Evolutionary conservation across 2,797 vertebrate species (phyloP).

Genomic region (Dryobates pubescens): DNA sequence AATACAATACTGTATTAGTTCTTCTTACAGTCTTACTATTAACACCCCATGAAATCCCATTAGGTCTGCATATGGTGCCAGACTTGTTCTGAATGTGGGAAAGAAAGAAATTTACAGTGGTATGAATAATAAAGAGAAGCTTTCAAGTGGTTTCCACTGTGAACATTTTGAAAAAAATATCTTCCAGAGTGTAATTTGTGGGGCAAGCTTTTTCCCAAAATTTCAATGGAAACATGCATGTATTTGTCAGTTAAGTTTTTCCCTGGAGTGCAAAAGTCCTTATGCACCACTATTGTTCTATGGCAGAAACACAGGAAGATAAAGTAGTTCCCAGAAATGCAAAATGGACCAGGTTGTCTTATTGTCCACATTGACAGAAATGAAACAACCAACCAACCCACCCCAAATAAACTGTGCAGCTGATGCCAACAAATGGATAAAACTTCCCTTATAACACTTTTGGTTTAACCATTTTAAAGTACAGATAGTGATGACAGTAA

Average conservation of each 20-base stretch:
- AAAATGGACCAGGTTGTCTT: constrained; percentile 26
- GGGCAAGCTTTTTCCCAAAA: constrained; percentile 42
- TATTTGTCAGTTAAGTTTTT: constrained; percentile 8
- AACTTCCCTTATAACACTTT: not conserved
- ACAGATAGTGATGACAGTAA: not conserved
- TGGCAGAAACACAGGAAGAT: not conserved
- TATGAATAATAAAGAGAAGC: constrained; percentile 52
- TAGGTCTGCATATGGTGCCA: constrained; percentile 61
- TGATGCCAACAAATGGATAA: not conserved
- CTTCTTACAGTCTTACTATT: constrained; percentile 52
- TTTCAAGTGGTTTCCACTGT: constrained; percentile 64
- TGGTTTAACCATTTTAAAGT: not conserved
- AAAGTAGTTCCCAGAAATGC: not conserved
- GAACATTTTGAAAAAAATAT: constrained; percentile 28
- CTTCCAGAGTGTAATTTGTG: constrained; percentile 36
- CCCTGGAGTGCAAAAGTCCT: not conserved
- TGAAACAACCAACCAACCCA: not conserved
- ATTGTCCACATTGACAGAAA: not conserved
- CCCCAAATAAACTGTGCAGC: not conserved
- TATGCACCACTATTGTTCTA: not conserved
- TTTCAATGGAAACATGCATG: constrained; percentile 39
- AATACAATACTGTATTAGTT: constrained; percentile 64
- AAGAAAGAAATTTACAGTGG: constrained; percentile 50
- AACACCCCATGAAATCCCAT: constrained; percentile 58
- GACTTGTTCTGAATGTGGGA: constrained; percentile 59